These are phyloP conservation scores for Notiomystis cincta DNA, from an alignment of 2,113 vertebrate species.

Conservation along the genomic window DNA sequence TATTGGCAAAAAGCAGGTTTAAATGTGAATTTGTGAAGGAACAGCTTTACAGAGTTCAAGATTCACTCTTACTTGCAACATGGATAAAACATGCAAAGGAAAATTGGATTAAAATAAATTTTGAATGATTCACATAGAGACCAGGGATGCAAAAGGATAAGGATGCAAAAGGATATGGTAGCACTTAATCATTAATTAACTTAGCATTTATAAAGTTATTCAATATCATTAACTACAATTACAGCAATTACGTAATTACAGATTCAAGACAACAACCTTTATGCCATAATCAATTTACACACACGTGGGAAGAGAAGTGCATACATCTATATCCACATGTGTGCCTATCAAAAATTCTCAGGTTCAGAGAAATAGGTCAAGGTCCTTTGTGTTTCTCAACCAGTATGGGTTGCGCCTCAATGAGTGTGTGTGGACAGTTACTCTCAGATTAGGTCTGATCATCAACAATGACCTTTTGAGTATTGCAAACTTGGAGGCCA, in stretches of 20 bases:
- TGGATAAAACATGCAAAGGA: neutral
- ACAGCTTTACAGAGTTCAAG: neutral
- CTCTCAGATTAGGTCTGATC: neutral
- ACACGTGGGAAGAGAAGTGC: neutral
- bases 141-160: neutral
- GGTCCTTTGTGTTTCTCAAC: neutral
- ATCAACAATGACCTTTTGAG: neutral
- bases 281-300: neutral
- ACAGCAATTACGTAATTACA: neutral
- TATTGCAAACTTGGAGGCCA: neutral
- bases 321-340: neutral
- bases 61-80: neutral
- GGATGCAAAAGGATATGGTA: neutral
- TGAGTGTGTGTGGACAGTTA: neutral
- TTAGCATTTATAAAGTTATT: neutral
- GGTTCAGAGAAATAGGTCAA: neutral
- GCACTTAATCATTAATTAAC: neutral
- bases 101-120: neutral
- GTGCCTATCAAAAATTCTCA: neutral
- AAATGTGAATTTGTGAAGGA: neutral
- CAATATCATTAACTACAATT: neutral
- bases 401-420: fast-evolving
- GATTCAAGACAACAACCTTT: neutral
- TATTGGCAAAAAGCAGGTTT: neutral
- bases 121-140: neutral